A percentile compares a stretch with the other conserved stretches of the same genome.
Conservation (phyloP, 2,113 vertebrate species). For the Petrocephalus microphthalmus region DNA sequence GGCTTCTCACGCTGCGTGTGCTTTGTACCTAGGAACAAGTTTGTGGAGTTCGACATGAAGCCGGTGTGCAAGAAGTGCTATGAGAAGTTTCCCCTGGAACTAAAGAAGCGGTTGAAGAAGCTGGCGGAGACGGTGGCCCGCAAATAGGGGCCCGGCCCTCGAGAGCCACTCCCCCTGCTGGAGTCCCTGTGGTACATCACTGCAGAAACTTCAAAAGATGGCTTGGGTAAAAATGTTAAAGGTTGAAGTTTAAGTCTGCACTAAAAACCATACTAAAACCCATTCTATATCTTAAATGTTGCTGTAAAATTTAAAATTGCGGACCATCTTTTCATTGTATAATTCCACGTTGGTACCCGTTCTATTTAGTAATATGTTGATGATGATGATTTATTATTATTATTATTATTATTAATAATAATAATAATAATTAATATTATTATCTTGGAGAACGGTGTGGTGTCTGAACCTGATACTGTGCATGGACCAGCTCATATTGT, state of each 20-base stretch:
- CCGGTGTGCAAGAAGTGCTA: conserved; percentile 99
- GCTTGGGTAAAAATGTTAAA: not conserved
- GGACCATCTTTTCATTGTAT: not conserved
- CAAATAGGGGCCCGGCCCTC: not conserved
- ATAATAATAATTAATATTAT: too few relatives aligned
- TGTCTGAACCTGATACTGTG: not conserved
- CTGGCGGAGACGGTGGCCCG: conserved; percentile 75
- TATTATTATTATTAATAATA: too few relatives aligned
- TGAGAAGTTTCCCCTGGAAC: conserved; percentile 94
- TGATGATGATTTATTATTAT: not conserved
- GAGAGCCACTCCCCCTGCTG: not conserved
- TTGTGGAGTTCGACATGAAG: conserved; percentile 99
- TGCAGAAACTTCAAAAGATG: not conserved
- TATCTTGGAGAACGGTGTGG: not conserved
- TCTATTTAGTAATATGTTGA: not conserved
- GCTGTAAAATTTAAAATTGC: not conserved
- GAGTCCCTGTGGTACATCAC: not conserved
- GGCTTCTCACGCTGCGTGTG: not conserved
- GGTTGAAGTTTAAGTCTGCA: not conserved
- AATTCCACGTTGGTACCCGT: not conserved
- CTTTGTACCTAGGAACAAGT: conserved; percentile 84
- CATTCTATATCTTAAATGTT: not conserved
- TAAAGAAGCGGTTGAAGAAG: conserved; percentile 98
- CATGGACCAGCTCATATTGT: not conserved
- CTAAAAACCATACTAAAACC: not conserved